These are phyloP conservation scores for Ichneumoninae sp. DNA, from an alignment of 2,888 invertebrate genomes.

Conservation along the genomic window DNA sequence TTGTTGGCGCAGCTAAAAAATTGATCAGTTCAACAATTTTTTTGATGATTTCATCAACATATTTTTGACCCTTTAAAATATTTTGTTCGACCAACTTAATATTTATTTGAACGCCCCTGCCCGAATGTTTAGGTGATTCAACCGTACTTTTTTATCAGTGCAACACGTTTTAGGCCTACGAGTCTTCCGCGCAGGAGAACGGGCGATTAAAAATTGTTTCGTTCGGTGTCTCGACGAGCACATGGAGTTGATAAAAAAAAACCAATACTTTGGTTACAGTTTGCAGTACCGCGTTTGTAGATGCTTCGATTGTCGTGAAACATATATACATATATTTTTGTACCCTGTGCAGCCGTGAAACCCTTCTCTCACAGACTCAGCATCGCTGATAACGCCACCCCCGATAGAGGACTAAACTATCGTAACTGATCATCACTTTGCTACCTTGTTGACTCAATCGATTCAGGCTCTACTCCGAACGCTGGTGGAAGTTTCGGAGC, in stretches of 20 bases:
- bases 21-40: no score
- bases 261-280: background rate
- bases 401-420: conserved; percentile 4
- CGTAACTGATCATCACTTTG: conserved; percentile 15
- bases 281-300: conserved; percentile 7
- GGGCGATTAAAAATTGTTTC: background rate
- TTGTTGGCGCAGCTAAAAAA: no score
- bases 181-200: background rate
- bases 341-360: conserved; percentile 69
- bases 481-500: background rate
- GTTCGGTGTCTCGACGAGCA: background rate
- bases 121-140: no score
- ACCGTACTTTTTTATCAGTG: no score
- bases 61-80: no score
- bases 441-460: conserved; percentile 28
- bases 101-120: no score
- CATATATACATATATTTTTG: conserved; percentile 76
- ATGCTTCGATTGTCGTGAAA: conserved; percentile 54
- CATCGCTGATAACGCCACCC: background rate
- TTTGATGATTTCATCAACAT: no score
- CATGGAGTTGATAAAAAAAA: background rate
- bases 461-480: conserved; percentile 23
- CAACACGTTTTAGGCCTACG: background rate
- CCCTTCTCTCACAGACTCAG: conserved; percentile 12
- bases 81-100: no score